Evolutionary conservation across 2,113 vertebrate species (phyloP).

Genomic region (Tauraco erythrolophus): DNA sequence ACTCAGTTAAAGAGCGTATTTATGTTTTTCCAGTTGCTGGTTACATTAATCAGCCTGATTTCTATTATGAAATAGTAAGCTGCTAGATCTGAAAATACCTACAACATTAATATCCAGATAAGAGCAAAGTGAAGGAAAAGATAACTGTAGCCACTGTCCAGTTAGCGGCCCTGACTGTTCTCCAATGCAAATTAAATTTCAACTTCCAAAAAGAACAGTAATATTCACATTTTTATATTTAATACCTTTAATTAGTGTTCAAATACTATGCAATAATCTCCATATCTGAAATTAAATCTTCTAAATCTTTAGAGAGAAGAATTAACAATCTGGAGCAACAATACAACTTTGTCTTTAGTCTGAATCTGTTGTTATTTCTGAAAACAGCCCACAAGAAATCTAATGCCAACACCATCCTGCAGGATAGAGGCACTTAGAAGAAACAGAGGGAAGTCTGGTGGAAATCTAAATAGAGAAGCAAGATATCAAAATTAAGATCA

Average conservation of each 20-base stretch:
- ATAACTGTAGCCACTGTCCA: neutral
- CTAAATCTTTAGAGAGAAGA: neutral
- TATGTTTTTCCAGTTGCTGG: conserved; percentile 11
- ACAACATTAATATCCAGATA: neutral
- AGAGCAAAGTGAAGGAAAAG: neutral
- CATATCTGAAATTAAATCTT: conserved; percentile 4
- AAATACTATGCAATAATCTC: neutral
- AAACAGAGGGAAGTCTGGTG: neutral
- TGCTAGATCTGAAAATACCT: neutral
- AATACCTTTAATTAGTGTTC: neutral
- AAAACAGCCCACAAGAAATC: neutral
- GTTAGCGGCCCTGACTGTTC: neutral
- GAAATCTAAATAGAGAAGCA: neutral
- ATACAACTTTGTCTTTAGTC: neutral
- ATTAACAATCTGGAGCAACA: neutral
- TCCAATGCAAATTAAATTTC: neutral
- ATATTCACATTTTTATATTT: neutral
- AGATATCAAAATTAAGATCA: neutral
- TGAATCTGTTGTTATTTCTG: neutral
- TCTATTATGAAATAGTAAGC: neutral
- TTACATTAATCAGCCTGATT: conserved; percentile 19
- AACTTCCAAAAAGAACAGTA: neutral
- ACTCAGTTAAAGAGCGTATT: neutral
- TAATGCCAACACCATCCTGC: neutral
- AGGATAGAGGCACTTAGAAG: neutral